These are phyloP conservation scores for Holothuria scabra DNA, from an alignment of 53 echinoderm and acorn worm genomes.

Conservation along the genomic window DNA sequence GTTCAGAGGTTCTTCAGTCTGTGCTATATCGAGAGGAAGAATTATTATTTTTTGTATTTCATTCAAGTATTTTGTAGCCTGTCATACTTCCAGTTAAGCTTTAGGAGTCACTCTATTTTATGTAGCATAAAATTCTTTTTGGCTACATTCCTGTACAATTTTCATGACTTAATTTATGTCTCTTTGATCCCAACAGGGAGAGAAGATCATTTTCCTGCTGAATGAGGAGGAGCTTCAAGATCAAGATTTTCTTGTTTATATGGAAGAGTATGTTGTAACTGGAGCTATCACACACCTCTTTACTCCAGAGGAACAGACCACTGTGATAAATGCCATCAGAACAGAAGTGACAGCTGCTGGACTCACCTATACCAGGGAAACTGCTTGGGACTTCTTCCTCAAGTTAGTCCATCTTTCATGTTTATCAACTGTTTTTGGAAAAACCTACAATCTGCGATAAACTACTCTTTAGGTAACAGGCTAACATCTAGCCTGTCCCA, in stretches of 20 bases:
- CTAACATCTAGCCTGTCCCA: too few species aligned
- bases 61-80: too few species aligned
- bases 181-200: slow-evolving; percentile 67
- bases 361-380: slow-evolving; percentile 94
- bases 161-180: not conserved
- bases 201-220: slow-evolving; percentile 85
- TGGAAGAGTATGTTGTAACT: slow-evolving; percentile 96
- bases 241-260: slow-evolving; percentile 88
- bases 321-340: slow-evolving; percentile 96
- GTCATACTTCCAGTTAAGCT: too few species aligned
- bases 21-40: too few species aligned
- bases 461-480: too few species aligned
- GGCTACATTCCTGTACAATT: not conserved
- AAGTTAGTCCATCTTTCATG: slow-evolving; percentile 63
- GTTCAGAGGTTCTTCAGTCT: too few species aligned
- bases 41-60: too few species aligned
- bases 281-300: slow-evolving; percentile 98
- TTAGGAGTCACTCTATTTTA: too few species aligned
- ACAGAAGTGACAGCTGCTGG: slow-evolving; percentile 95
- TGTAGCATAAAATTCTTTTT: too few species aligned
- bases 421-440: too few species aligned
- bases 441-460: too few species aligned
- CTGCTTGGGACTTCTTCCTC: slow-evolving; percentile 98
- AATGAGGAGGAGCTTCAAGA: slow-evolving; percentile 85
- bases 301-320: slow-evolving; percentile 89